These are phyloP conservation scores for Habrosyne pyritoides DNA, from an alignment of 2,888 invertebrate genomes.

Conservation along the genomic window DNA sequence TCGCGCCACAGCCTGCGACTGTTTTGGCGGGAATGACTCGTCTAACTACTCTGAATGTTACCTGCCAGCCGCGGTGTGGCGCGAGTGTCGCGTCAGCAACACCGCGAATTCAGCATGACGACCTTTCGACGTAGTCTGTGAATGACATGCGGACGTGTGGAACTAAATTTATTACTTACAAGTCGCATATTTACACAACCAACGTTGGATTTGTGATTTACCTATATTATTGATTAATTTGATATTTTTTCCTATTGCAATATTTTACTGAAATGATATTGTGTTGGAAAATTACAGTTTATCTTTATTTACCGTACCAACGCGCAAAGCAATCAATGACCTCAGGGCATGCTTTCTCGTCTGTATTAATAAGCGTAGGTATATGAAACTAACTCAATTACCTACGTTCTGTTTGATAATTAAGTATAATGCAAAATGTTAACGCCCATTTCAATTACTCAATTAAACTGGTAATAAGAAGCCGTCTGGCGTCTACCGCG, in stretches of 20 bases:
- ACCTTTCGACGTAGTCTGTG: slow-evolving; percentile 60
- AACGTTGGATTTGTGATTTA: not conserved
- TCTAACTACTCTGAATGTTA: slow-evolving; percentile 44
- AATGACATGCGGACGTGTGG: slow-evolving; percentile 54
- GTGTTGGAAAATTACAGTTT: not conserved
- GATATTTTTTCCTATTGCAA: not conserved
- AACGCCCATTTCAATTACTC: slow-evolving; percentile 41
- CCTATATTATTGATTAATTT: not conserved
- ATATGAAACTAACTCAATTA: slow-evolving; percentile 3
- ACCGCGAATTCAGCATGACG: slow-evolving; percentile 58
- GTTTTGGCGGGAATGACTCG: slow-evolving; percentile 71
- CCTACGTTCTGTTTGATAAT: slow-evolving; percentile 13
- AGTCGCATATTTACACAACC: not conserved
- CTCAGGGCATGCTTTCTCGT: not conserved
- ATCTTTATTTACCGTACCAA: not conserved
- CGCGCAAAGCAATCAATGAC: not conserved
- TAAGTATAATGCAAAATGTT: slow-evolving; percentile 23
- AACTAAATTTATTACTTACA: slow-evolving; percentile 12
- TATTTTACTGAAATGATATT: not conserved
- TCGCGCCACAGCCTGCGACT: slow-evolving; percentile 80
- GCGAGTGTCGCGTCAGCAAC: slow-evolving; percentile 50
- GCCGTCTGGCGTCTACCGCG: slow-evolving; percentile 37
- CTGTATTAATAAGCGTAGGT: not conserved
- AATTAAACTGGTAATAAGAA: slow-evolving; percentile 42
- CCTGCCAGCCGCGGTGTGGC: slow-evolving; percentile 50